These are phyloP conservation scores for Erebia palarica DNA, from an alignment of 2,888 invertebrate genomes.

Conservation along the genomic window DNA sequence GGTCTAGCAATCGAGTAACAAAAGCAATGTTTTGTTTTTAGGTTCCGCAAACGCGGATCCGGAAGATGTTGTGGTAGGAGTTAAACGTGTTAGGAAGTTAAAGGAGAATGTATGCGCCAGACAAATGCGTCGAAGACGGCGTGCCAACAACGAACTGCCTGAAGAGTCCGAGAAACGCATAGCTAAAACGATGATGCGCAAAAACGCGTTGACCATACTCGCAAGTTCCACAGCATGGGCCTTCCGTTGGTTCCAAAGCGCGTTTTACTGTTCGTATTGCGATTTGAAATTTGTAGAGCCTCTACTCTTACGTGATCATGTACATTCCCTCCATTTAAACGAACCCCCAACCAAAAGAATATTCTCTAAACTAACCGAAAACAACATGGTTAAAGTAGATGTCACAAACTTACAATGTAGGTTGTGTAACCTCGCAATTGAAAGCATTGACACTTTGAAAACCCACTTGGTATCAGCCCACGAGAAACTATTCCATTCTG, in stretches of 20 bases:
- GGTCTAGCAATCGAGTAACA: constrained; percentile 33
- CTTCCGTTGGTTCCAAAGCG: constrained; percentile 71
- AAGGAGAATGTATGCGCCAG: constrained; percentile 72
- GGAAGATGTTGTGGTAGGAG: constrained; percentile 50
- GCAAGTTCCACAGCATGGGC: constrained; percentile 75
- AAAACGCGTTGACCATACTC: constrained; percentile 67
- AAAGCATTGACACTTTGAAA: constrained; percentile 59
- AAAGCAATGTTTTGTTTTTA: constrained; percentile 66
- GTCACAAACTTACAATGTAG: constrained; percentile 62
- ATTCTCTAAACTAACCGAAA: constrained; percentile 70
- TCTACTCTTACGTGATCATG: constrained; percentile 57
- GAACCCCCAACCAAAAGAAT: constrained; percentile 59
- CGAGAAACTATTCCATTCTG: constrained; percentile 50
- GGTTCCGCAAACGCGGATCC: constrained; percentile 64
- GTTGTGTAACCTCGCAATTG: constrained; percentile 54
- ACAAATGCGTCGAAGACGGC: constrained; percentile 71
- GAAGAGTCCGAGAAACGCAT: constrained; percentile 71
- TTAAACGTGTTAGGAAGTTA: constrained; percentile 65
- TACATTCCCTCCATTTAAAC: constrained; percentile 54
- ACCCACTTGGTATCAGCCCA: constrained; percentile 59
- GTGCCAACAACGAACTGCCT: constrained; percentile 71
- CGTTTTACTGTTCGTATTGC: constrained; percentile 73
- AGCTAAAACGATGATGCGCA: constrained; percentile 73
- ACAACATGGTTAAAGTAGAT: constrained; percentile 76
- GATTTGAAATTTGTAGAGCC: constrained; percentile 64